Conservation (phyloP, 2,888 invertebrate genomes). For the Lochmaea capreae region DNA sequence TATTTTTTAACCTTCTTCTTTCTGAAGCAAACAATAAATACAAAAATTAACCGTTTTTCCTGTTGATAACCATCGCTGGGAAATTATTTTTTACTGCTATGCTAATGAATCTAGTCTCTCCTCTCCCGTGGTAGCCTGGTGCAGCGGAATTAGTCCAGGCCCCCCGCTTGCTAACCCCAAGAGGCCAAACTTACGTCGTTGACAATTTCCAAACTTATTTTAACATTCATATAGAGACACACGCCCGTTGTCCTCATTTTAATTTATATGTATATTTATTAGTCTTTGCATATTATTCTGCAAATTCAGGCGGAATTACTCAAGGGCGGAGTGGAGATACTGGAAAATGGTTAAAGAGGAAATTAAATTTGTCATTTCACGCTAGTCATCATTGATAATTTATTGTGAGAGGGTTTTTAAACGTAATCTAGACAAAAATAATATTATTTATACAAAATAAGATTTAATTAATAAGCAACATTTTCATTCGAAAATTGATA, state of each 20-base stretch:
- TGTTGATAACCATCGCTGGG: slow-evolving; percentile 8
- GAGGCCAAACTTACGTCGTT: slow-evolving; percentile 67
- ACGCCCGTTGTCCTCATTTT: slow-evolving; percentile 59
- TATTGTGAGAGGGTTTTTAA: no score
- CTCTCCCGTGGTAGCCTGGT: slow-evolving; percentile 60
- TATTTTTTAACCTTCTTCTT: no score
- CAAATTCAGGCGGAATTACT: slow-evolving; percentile 33
- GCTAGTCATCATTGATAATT: background rate
- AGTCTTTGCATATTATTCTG: slow-evolving; percentile 57
- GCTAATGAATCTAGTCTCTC: slow-evolving; percentile 63
- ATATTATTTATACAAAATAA: no score
- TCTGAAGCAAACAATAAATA: background rate
- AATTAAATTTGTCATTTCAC: slow-evolving; percentile 13
- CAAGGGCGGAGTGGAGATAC: slow-evolving; percentile 19
- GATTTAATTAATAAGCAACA: no score
- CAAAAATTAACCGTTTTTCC: background rate
- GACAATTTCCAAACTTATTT: slow-evolving; percentile 70
- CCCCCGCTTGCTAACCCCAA: slow-evolving; percentile 57
- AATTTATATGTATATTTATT: slow-evolving; percentile 68
- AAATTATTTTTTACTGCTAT: slow-evolving; percentile 59
- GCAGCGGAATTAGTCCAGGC: slow-evolving; percentile 61
- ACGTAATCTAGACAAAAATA: no score
- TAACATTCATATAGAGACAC: slow-evolving; percentile 69
- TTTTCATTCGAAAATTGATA: no score
- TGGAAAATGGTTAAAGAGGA: slow-evolving; percentile 1